Conservation (phyloP, 2,888 invertebrate species). For the Lithophane socia region DNA sequence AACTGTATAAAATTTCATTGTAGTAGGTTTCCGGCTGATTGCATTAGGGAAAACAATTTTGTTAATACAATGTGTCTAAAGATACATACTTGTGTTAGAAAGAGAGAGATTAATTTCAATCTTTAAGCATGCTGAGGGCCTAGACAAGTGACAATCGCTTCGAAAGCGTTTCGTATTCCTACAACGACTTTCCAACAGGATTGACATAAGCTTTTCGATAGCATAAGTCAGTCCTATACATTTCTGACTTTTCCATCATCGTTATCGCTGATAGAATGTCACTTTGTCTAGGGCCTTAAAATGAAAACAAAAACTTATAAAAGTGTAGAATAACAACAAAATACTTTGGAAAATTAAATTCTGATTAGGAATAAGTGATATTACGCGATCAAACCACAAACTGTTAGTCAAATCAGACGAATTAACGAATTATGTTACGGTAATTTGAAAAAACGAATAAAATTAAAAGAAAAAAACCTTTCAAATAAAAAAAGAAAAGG, state of each 20-base stretch:
- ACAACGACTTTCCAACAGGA: no score
- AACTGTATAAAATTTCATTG: constrained; percentile 87
- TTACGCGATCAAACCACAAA: not conserved
- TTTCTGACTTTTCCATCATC: no score
- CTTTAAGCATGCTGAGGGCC: not conserved
- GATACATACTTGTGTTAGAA: constrained; percentile 13
- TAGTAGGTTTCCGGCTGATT: constrained; percentile 87
- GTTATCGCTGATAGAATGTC: no score
- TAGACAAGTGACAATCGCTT: no score
- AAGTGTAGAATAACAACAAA: not conserved
- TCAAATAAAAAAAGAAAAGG: constrained; percentile 1
- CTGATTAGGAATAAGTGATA: not conserved
- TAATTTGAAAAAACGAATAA: not conserved
- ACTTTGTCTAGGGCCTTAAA: not conserved
- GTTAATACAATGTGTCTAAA: constrained; percentile 57
- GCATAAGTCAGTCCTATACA: no score
- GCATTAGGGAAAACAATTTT: constrained; percentile 79
- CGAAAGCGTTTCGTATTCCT: no score
- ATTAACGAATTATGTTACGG: not conserved
- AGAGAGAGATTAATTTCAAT: not conserved
- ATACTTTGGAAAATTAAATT: not conserved
- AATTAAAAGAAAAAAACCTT: not conserved
- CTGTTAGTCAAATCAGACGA: not conserved
- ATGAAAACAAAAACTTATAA: not conserved
- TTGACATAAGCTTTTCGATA: no score